Base-by-base conservation (phyloP, 37 sponge, comb jelly and placozoan species). In the Aphrocallistes beatrix region DNA sequence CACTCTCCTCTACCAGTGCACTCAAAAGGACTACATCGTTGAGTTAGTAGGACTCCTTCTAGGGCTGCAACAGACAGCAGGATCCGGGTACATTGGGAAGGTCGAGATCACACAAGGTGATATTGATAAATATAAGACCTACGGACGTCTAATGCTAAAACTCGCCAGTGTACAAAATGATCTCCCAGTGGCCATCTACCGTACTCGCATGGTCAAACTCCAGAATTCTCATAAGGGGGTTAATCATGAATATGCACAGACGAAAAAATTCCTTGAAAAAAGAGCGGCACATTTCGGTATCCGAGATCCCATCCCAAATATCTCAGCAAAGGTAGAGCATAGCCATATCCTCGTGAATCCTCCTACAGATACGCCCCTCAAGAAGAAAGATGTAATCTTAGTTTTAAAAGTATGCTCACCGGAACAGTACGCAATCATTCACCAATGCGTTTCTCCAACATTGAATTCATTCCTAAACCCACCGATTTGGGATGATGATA, bases 1-100 rank as follows among this genome's bases (percentile, higher is more conserved):
- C 84, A 91, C 91, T 0, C 82, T 93, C 0, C 89, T 93, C 23
- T 93, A 89, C 50, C 93, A 92, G 90, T 60, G 75, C n/a, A 60
- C 75, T 8, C 75, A 60, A 30, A 93, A 93, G 75, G 88, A 89
- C 17, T 91, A 90, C 81, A 90, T 93, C 28, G 39, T 93, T 21
- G 87, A 90, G 23, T 38, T 93, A 23, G 75, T 93, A 23, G 23
- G 88, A 38, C 90, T 91, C 84, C 85, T 93, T 36, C 82, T 93
- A 34, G 93, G 93, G 23, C 89, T 89, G 25, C 85, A 86, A 85
- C 90, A 91, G 69, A 85, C 82, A 9, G 37, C 50, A 8, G 91
- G 85, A 37, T 90, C 91, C 17, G 93, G 89, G 0, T 93, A 51
- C 39, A 87, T 93, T 8, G 90, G 92, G 88, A 87, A 88, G 86